Evolutionary conservation across 2,888 invertebrate species (phyloP).

Genomic region (Drepana falcataria): DNA sequence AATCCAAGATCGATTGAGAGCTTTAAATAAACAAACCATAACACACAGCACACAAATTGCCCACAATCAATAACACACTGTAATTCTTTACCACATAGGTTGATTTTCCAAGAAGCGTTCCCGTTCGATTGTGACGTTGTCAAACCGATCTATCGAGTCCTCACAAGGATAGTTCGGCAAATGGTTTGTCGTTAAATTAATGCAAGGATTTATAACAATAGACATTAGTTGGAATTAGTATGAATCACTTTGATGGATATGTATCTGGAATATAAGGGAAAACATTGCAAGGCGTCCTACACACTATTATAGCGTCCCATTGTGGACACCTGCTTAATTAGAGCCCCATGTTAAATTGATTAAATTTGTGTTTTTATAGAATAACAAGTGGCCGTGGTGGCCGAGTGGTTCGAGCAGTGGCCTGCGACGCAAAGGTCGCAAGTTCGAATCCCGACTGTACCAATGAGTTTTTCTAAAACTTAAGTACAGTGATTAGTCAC

Average conservation of each 20-base stretch:
- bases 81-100: neutral
- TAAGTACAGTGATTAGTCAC: too few relatives aligned
- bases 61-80: slow-evolving; percentile 38
- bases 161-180: slow-evolving; percentile 70
- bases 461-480: too few relatives aligned
- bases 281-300: too few relatives aligned
- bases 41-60: slow-evolving; percentile 16
- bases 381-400: too few relatives aligned
- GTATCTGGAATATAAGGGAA: too few relatives aligned
- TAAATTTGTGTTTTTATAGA: too few relatives aligned
- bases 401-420: too few relatives aligned
- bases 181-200: slow-evolving; percentile 77
- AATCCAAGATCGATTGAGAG: slow-evolving; percentile 15
- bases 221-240: slow-evolving; percentile 52
- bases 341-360: too few relatives aligned
- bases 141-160: slow-evolving; percentile 79
- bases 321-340: too few relatives aligned
- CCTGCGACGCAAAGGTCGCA: too few relatives aligned
- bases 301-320: too few relatives aligned
- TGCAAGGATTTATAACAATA: slow-evolving; percentile 72
- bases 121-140: neutral
- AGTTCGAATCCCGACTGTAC: too few relatives aligned
- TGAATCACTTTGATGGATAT: neutral
- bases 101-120: neutral
- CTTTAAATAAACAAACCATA: neutral